These are phyloP conservation scores for Ictalurus furcatus DNA, from an alignment of 2,113 vertebrate species.

Conservation along the genomic window DNA sequence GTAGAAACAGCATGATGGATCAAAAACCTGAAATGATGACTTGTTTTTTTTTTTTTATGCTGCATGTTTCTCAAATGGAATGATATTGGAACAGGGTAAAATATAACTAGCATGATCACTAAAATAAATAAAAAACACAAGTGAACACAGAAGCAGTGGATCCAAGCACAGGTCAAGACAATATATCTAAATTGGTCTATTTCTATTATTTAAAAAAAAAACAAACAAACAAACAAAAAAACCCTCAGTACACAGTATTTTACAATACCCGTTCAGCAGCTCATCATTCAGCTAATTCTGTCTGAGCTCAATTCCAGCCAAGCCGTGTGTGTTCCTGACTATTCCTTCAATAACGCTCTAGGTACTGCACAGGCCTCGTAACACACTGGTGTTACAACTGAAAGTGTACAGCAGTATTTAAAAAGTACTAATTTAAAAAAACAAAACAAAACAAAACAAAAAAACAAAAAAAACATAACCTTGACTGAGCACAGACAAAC, in stretches of 20 bases:
- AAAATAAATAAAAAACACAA: constrained; percentile 47
- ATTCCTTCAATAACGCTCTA: constrained; percentile 2
- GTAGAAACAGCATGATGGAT: neutral
- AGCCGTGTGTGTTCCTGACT: neutral
- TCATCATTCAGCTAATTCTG: constrained; percentile 13
- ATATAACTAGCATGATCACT: constrained; percentile 37
- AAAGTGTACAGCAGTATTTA: constrained; percentile 19
- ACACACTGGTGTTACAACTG: constrained; percentile 14
- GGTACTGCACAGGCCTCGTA: neutral
- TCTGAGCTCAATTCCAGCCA: constrained; percentile 18
- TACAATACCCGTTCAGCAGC: neutral
- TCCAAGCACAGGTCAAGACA: constrained; percentile 9
- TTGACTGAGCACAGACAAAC: constrained; percentile 2
- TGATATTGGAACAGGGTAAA: neutral
- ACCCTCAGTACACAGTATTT: constrained; percentile 2
- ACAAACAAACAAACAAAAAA: neutral
- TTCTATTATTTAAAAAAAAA: neutral
- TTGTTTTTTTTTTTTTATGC: neutral
- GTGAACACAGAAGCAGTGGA: constrained; percentile 12
- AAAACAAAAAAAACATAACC: neutral
- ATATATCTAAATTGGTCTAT: neutral
- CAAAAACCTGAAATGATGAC: neutral
- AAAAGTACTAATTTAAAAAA: neutral
- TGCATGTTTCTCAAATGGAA: constrained; percentile 9
- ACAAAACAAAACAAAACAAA: no score